phyloP scores from a whole-genome alignment of 1,140 invertebrate species.

The Caenorhabditis briggsae region DNA sequence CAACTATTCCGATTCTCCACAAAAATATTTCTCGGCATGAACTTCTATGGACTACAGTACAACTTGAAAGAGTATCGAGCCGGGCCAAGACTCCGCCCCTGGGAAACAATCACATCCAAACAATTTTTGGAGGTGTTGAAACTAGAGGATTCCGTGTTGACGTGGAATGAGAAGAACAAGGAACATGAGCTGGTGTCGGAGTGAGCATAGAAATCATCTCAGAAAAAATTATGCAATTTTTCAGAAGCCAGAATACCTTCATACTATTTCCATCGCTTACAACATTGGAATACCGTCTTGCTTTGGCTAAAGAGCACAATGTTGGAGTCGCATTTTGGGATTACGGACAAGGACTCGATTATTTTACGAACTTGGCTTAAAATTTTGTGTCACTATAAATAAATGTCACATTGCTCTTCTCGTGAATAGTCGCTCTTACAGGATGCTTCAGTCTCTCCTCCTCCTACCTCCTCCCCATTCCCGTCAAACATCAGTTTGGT shows the following conservation, averaged over 20 bases:
- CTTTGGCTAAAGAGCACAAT: slow-evolving; percentile 85
- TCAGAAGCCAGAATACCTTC: slow-evolving; percentile 57
- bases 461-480: not conserved
- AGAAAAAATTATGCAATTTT: not conserved
- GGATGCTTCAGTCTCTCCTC: not conserved
- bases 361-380: slow-evolving; percentile 84
- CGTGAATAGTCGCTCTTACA: not conserved
- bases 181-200: not conserved
- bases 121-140: slow-evolving; percentile 11
- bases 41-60: not conserved
- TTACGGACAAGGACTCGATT: slow-evolving; percentile 93
- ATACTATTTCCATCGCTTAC: slow-evolving; percentile 85
- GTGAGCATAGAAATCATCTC: not conserved
- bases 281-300: slow-evolving; percentile 86
- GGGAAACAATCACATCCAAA: not conserved
- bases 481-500: slow-evolving; percentile 2
- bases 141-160: not conserved
- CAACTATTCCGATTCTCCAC: not conserved
- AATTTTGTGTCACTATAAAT: not conserved
- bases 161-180: not conserved
- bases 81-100: not conserved
- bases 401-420: not conserved
- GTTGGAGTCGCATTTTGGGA: slow-evolving; percentile 94
- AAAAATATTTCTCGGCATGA: not conserved
- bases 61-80: not conserved